Percentiles rank a stretch among this genome's conserved stretches.
phyloP scores from a whole-genome alignment of 2,113 vertebrate genomes.

The Coracopsis vasa region DNA sequence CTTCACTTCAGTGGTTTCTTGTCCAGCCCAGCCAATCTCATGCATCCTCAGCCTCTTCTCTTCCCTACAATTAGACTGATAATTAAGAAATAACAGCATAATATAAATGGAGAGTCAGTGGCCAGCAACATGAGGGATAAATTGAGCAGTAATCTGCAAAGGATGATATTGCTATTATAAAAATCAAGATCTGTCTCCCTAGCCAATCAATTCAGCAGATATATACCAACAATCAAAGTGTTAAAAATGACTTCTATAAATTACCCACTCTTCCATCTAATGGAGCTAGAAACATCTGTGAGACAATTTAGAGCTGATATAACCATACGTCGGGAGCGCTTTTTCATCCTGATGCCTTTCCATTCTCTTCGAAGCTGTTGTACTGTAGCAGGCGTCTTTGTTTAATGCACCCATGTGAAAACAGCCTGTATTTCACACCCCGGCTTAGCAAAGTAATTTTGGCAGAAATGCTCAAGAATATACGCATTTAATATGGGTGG shows the following conservation, averaged over 20 bases:
- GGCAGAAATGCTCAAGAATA: conserved; percentile 67
- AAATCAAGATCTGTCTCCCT: conserved; percentile 78
- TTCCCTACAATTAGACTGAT: conserved; percentile 69
- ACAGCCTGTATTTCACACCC: conserved; percentile 64
- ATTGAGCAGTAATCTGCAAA: conserved; percentile 73
- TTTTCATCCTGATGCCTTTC: conserved; percentile 67
- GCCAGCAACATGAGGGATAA: conserved; percentile 67
- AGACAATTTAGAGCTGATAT: conserved; percentile 73
- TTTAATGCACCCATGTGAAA: conserved; percentile 72
- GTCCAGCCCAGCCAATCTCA: conserved; percentile 46
- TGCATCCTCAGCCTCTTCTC: not conserved
- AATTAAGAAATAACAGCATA: conserved; percentile 75
- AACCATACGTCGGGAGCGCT: conserved; percentile 42
- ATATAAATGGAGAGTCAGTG: conserved; percentile 65
- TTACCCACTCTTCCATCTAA: conserved; percentile 73
- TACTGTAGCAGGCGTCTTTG: conserved; percentile 32
- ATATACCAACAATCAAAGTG: conserved; percentile 80
- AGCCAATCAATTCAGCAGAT: conserved; percentile 80
- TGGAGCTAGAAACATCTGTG: conserved; percentile 74
- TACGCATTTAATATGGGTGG: conserved; percentile 68
- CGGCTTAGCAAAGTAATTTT: conserved; percentile 52
- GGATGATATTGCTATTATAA: conserved; percentile 79
- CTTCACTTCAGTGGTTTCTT: not conserved
- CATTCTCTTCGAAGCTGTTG: conserved; percentile 41
- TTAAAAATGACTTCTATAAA: conserved; percentile 80